Evolutionary conservation across 2,888 invertebrate species (phyloP).

Genomic region (Cecidostiba fungosa): DNA sequence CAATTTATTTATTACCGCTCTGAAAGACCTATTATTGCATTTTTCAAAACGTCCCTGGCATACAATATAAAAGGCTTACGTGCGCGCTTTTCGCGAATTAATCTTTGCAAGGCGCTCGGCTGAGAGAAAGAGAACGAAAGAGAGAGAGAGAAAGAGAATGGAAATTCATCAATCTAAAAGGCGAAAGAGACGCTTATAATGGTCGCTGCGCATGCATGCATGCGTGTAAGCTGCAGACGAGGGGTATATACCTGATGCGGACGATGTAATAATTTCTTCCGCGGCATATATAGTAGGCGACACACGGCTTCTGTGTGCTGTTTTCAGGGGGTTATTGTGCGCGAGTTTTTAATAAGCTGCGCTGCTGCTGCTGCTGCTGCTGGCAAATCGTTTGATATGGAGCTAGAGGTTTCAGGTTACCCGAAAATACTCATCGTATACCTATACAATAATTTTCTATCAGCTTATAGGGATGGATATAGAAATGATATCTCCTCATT

Average conservation of each 20-base stretch:
- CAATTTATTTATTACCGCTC: constrained; percentile 80
- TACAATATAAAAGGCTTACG: constrained; percentile 60
- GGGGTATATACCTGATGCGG: background rate
- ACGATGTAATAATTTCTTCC: constrained; percentile 23
- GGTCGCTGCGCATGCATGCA: background rate
- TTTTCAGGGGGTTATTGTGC: background rate
- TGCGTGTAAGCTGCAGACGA: background rate
- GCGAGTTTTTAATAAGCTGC: background rate
- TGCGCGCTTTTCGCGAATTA: constrained; percentile 59
- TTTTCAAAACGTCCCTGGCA: constrained; percentile 73
- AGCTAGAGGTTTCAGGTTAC: too few relatives aligned
- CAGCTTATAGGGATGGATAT: too few relatives aligned
- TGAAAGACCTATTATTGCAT: constrained; percentile 78
- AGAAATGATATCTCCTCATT: too few relatives aligned
- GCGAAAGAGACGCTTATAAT: background rate
- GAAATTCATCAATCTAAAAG: constrained; percentile 58
- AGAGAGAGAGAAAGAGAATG: constrained; percentile 50
- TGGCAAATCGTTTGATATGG: too few relatives aligned
- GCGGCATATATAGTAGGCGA: background rate
- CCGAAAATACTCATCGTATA: too few relatives aligned
- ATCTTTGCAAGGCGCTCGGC: constrained; percentile 47
- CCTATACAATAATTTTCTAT: too few relatives aligned
- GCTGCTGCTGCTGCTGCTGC: too few relatives aligned
- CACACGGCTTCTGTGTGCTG: background rate
- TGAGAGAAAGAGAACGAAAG: constrained; percentile 40